Percentiles rank a stretch among this genome's conserved stretches.
phyloP scores from a whole-genome alignment of 1,140 invertebrate genomes.

The Caenorhabditis latens region DNA sequence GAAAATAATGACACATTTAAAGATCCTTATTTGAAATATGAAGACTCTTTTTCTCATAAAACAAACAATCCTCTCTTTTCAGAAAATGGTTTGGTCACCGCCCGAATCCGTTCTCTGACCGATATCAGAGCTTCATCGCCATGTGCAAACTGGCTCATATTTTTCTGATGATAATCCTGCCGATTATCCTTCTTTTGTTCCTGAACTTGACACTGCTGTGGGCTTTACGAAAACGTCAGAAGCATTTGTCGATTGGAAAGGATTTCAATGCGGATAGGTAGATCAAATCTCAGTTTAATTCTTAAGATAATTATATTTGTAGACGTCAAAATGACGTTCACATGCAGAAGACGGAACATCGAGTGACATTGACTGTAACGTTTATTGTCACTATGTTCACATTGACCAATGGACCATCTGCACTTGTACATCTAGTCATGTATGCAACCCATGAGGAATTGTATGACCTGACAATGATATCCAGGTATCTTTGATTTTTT shows the following conservation, averaged over 20 bases:
- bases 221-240: constrained; percentile 69
- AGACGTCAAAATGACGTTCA: constrained; percentile 54
- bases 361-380: constrained; percentile 75
- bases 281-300: neutral
- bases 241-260: constrained; percentile 65
- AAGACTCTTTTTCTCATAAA: no score
- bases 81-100: constrained; percentile 72
- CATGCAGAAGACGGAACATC: constrained; percentile 58
- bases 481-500: constrained; percentile 52
- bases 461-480: constrained; percentile 69
- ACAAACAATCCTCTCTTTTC: constrained; percentile 30
- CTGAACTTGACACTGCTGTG: constrained; percentile 75
- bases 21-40: no score
- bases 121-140: constrained; percentile 70
- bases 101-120: constrained; percentile 71
- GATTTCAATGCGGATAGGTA: constrained; percentile 51
- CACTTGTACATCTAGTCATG: constrained; percentile 72
- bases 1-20: no score
- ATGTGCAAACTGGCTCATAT: constrained; percentile 69
- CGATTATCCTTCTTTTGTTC: constrained; percentile 72
- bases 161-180: constrained; percentile 74
- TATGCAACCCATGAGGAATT: constrained; percentile 56
- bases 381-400: constrained; percentile 76
- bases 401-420: constrained; percentile 75
- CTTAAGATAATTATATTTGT: neutral